Conservation (phyloP, 2,888 invertebrate genomes). For the Drosophila prolongata region DNA sequence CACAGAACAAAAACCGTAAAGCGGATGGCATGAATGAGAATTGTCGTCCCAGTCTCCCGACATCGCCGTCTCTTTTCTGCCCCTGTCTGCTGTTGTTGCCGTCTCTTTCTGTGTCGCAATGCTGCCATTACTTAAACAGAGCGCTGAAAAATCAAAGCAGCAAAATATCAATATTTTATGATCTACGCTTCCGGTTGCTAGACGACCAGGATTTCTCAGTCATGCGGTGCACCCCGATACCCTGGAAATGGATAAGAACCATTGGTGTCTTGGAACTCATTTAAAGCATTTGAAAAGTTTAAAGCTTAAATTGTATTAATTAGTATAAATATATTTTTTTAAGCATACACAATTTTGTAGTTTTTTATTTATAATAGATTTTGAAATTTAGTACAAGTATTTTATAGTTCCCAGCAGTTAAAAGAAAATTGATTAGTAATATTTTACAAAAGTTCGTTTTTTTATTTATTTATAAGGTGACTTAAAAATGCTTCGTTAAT, state of each 20-base stretch:
- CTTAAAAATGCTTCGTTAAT: no score
- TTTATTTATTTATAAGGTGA: no score
- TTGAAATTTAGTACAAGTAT: no score
- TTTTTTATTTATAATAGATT: no score
- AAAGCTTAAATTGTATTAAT: no score
- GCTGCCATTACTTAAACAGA: constrained; percentile 75
- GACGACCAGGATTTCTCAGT: constrained; percentile 47
- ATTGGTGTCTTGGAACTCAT: not conserved
- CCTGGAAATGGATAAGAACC: constrained; percentile 5
- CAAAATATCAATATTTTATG: constrained; percentile 81
- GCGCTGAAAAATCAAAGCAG: constrained; percentile 74
- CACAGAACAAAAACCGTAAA: constrained; percentile 52
- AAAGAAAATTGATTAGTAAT: no score
- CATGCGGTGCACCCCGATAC: constrained; percentile 18
- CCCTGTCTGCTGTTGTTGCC: constrained; percentile 16
- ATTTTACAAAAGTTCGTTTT: no score
- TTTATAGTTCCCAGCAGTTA: no score
- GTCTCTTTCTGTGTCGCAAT: constrained; percentile 29
- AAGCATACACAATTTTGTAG: no score
- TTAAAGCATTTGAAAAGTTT: no score
- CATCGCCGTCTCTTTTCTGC: constrained; percentile 30
- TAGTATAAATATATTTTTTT: no score
- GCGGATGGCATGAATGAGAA: constrained; percentile 63
- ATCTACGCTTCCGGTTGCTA: constrained; percentile 72
- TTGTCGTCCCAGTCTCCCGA: constrained; percentile 55